phyloP scores from a whole-genome alignment of 2,113 vertebrate genomes.

The Toxotes jaculatrix region DNA sequence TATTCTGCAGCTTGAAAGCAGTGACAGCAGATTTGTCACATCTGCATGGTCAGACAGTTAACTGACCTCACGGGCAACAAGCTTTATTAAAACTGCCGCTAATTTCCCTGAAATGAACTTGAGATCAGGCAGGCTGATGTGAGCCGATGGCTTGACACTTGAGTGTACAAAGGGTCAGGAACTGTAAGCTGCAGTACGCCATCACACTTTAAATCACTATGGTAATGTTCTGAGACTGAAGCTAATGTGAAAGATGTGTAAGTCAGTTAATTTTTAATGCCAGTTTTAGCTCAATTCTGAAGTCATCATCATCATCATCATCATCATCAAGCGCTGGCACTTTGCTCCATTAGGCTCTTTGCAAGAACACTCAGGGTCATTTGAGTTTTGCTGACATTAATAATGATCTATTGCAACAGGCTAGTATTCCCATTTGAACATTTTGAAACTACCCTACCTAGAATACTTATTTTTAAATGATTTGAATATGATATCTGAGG shows the following conservation, averaged over 20 bases:
- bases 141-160: conserved; percentile 62
- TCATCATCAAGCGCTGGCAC: conserved; percentile 74
- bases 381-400: conserved; percentile 67
- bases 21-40: conserved; percentile 59
- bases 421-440: conserved; percentile 7
- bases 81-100: conserved; percentile 73
- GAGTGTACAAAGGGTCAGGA: conserved; percentile 63
- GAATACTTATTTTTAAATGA: conserved; percentile 3
- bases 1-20: conserved; percentile 20
- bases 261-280: conserved; percentile 76
- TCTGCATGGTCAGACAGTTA: conserved; percentile 63
- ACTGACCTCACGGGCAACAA: conserved; percentile 67
- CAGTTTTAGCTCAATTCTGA: conserved; percentile 73
- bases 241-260: conserved; percentile 79
- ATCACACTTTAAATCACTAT: conserved; percentile 68
- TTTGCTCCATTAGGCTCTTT: conserved; percentile 75
- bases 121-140: conserved; percentile 66
- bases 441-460: conserved; percentile 14
- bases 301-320: conserved; percentile 75
- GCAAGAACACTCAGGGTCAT: conserved; percentile 68
- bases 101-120: conserved; percentile 74
- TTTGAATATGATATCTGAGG: conserved; percentile 4
- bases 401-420: conserved; percentile 51
- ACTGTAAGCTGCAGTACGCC: conserved; percentile 55
- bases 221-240: conserved; percentile 73